Conservation (phyloP, 1,140 invertebrate species). For the Dinoponera quadriceps region DNA sequence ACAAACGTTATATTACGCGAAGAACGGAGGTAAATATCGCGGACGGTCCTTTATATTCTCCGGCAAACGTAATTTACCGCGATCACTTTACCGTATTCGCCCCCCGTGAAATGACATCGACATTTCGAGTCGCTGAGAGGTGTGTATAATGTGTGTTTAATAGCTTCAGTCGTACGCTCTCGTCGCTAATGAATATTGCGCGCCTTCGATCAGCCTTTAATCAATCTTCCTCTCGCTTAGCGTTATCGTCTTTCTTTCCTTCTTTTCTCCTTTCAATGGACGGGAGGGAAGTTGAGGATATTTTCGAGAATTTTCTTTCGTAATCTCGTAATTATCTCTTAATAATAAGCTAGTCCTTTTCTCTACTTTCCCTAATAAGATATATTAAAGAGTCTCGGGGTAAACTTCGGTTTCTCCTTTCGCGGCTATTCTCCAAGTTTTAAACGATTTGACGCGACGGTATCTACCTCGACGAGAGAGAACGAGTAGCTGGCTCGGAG, state of each 20-base stretch:
- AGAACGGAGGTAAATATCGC: background rate
- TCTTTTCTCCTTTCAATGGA: conserved; percentile 40
- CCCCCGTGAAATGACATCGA: background rate
- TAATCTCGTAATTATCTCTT: conserved; percentile 74
- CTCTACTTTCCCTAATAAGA: conserved; percentile 40
- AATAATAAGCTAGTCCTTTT: conserved; percentile 67
- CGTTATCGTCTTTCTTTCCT: conserved; percentile 15
- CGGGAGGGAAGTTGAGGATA: conserved; percentile 58
- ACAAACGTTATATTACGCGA: background rate
- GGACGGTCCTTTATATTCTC: background rate
- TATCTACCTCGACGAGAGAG: background rate
- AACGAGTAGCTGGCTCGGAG: no score
- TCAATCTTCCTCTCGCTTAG: conserved; percentile 60
- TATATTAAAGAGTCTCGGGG: conserved; percentile 49
- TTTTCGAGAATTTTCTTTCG: conserved; percentile 39
- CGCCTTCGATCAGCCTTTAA: conserved; percentile 46
- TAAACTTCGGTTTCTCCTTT: conserved; percentile 29
- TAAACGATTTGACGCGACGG: conserved; percentile 51
- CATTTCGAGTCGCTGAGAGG: background rate
- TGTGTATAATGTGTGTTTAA: background rate
- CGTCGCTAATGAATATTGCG: conserved; percentile 18
- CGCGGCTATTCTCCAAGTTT: conserved; percentile 63
- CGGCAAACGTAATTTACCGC: no score
- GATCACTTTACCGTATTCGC: background rate
- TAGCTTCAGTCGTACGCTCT: background rate